Evolutionary conservation across 2,888 invertebrate genomes (phyloP), one percentile per base, ranked within the genome.

Genomic region (Anodontia alba): DNA sequence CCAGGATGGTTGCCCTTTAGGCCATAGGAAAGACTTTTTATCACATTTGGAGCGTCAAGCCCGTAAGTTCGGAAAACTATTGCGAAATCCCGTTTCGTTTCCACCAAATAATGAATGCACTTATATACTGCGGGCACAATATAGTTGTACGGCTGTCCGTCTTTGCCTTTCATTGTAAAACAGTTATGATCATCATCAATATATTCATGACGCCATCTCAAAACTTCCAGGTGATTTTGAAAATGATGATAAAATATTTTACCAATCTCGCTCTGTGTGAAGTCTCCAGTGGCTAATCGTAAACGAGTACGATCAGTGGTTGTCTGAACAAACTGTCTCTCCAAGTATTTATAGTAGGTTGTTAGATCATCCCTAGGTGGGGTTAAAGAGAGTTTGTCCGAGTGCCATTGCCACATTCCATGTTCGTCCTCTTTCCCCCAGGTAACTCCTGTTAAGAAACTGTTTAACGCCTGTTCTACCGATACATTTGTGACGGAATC

Each of bases 401-500:
- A 92, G 73, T 90, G 80, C 93, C 94, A 94, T 38, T 76, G 71
- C 93, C 93, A 94, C 15, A 78, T 75, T 0, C 90, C 91, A 0
- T 90, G 77, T 23, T 85, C 80, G 8, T 77, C 77, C 33, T 86
- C 90, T 33, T 85, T 84, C 2, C 94, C 94, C 94, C 94, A 94
- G 3, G 91, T 90, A 12, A 94, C 94, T 1, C 94, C 93, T 0
- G 94, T 93, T 29, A 94, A 89, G 85, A 93, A 94, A 71, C 93
- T 92, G 81, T 94, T 94, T n/a, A 94, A 88, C 1, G 94, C 94
- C 75, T 93, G 92, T 78, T 94, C 94, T 51, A 94, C 92, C 31
- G 89, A 89, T 0, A 93, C 91, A 57, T 92, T 91, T 1, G 93
- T 93, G 10, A 94, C 89, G 5, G 92, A 92, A 79, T 94, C 94